phyloP scores from a whole-genome alignment of 2,888 invertebrate species.

The Chironomus riparius region DNA sequence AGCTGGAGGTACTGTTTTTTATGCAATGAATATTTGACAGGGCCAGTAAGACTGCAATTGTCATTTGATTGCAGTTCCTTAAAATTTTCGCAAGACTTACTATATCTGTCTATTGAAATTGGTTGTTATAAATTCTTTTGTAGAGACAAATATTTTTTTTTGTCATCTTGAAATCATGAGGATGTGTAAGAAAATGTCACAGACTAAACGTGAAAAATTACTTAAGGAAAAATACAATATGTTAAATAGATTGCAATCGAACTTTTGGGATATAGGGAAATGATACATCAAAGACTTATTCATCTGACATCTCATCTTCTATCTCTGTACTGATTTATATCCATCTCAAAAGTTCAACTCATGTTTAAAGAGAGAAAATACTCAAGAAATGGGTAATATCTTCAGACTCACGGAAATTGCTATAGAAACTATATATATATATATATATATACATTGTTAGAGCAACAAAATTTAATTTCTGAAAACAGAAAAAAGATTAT shows the following conservation, averaged over 20 bases:
- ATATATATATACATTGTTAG: too few species aligned
- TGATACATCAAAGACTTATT: too few species aligned
- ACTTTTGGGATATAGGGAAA: background rate
- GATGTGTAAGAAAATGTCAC: too few species aligned
- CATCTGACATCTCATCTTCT: too few species aligned
- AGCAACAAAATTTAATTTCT: background rate
- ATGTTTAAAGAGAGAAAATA: background rate
- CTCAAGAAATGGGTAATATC: background rate
- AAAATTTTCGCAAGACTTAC: background rate
- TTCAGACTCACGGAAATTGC: background rate
- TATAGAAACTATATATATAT: too few species aligned
- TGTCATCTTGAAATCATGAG: too few species aligned
- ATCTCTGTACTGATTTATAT: too few species aligned
- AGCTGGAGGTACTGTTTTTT: constrained; percentile 54
- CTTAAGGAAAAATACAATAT: background rate
- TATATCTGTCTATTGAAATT: background rate
- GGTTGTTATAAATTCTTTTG: background rate
- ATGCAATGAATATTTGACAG: constrained; percentile 81
- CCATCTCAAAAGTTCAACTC: background rate
- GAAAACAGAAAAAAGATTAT: background rate
- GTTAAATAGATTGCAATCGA: background rate
- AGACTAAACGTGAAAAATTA: background rate
- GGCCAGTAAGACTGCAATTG: constrained; percentile 43
- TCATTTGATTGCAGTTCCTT: background rate
- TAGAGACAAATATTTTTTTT: too few species aligned